Percentiles rank a stretch among this genome's conserved stretches.
Evolutionary conservation across 2,113 vertebrate species (phyloP).

Genomic region (Leucosticte australis): DNA sequence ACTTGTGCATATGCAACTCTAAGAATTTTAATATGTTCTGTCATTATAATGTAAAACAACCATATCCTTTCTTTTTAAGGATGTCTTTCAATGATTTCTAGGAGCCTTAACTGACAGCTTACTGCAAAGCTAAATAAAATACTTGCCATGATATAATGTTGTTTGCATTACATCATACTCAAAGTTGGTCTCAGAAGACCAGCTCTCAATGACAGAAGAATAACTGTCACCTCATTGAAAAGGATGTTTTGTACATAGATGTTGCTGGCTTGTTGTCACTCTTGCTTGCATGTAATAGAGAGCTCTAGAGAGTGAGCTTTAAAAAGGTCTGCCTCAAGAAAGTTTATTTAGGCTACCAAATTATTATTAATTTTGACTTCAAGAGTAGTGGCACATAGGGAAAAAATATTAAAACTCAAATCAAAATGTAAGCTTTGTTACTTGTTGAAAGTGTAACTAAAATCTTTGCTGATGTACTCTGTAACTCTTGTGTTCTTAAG

Average conservation of each 20-base stretch:
- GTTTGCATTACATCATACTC: not conserved
- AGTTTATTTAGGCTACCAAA: not conserved
- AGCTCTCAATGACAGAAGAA: not conserved
- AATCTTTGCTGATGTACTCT: not conserved
- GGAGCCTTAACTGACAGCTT: not conserved
- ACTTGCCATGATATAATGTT: not conserved
- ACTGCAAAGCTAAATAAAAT: not conserved
- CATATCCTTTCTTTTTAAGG: not conserved
- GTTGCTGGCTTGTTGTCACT: not conserved
- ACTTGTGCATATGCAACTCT: not conserved
- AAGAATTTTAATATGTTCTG: not conserved
- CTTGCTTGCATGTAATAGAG: not conserved
- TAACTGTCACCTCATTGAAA: not conserved
- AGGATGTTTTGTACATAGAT: not conserved
- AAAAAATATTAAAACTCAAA: not conserved
- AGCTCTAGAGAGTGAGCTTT: not conserved
- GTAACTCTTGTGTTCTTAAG: not conserved
- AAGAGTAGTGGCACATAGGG: not conserved
- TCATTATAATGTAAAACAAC: not conserved
- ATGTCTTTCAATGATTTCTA: not conserved
- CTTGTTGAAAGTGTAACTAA: not conserved
- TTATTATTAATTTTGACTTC: not conserved
- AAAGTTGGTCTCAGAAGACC: not conserved
- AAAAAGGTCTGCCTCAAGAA: not conserved
- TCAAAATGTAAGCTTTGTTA: accelerated